phyloP scores from a whole-genome alignment of 2,797 vertebrate species.

The Sparus aurata region DNA sequence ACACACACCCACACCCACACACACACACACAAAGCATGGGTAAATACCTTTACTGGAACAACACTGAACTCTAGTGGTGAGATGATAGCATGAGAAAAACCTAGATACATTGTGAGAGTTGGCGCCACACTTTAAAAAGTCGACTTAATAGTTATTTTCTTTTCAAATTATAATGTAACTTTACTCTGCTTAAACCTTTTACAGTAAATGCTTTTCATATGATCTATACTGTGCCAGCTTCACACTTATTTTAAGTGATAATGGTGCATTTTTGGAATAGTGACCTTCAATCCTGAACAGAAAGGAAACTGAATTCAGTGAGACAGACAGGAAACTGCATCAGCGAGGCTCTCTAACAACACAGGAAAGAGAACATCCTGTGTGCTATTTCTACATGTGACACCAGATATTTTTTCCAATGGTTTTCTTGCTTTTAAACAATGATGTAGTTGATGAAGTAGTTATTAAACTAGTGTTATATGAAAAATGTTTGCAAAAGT shows the following conservation, averaged over 20 bases:
- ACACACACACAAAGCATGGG: background rate
- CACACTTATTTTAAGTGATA: background rate
- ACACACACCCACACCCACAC: background rate
- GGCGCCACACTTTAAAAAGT: background rate
- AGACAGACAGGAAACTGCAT: background rate
- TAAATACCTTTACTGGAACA: constrained; percentile 3
- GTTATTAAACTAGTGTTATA: too few species aligned
- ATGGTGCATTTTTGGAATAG: background rate
- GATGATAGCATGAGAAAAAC: background rate
- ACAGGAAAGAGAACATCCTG: background rate
- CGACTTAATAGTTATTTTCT: background rate
- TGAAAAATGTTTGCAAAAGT: too few species aligned
- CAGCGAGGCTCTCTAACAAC: background rate
- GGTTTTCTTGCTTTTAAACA: background rate
- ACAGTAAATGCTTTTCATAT: background rate
- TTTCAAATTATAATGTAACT: background rate
- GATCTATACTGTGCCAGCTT: background rate
- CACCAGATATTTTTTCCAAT: background rate
- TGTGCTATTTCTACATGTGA: background rate
- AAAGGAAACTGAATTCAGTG: background rate
- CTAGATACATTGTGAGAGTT: background rate
- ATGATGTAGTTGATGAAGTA: background rate
- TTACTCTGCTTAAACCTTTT: background rate
- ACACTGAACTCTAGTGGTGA: constrained; percentile 72
- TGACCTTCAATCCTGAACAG: background rate